These are phyloP conservation scores for Drosophila kohkoa DNA, from an alignment of 1,140 invertebrate genomes.

Conservation along the genomic window DNA sequence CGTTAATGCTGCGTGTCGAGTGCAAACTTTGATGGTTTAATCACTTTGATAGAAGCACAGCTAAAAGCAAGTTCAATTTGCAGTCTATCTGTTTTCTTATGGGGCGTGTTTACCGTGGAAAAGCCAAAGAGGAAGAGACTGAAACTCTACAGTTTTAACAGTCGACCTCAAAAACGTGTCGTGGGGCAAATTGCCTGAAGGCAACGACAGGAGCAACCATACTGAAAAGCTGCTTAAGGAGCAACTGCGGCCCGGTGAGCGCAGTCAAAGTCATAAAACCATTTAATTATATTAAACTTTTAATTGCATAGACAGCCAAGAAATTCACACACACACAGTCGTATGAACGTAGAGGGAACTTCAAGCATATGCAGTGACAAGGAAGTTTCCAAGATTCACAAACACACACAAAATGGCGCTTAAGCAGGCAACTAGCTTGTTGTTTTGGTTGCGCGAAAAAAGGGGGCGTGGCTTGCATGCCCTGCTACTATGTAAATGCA, in stretches of 20 bases:
- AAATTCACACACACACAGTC: slow-evolving; percentile 44
- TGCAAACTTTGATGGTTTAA: slow-evolving; percentile 82
- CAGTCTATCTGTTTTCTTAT: slow-evolving; percentile 57
- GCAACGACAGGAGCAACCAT: slow-evolving; percentile 30
- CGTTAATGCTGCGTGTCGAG: slow-evolving; percentile 82
- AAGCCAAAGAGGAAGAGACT: not conserved
- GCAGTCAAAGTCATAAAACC: slow-evolving; percentile 84
- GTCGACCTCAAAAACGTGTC: slow-evolving; percentile 47
- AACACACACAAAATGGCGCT: slow-evolving; percentile 23
- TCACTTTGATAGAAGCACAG: slow-evolving; percentile 62
- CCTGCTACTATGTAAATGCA: slow-evolving; percentile 80
- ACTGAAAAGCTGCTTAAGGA: slow-evolving; percentile 49
- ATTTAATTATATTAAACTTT: slow-evolving; percentile 85
- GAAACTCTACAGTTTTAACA: slow-evolving; percentile 32
- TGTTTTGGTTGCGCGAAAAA: slow-evolving; percentile 29
- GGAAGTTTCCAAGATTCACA: slow-evolving; percentile 24
- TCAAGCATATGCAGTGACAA: slow-evolving; percentile 61
- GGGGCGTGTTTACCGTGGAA: slow-evolving; percentile 54
- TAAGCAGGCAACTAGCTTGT: slow-evolving; percentile 60
- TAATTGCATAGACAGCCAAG: slow-evolving; percentile 84
- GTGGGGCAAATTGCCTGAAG: slow-evolving; percentile 36
- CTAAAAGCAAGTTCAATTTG: slow-evolving; percentile 29
- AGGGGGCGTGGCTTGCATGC: slow-evolving; percentile 36
- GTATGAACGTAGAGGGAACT: slow-evolving; percentile 43
- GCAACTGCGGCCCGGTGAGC: slow-evolving; percentile 45